These are phyloP conservation scores for Caenorhabditis becei DNA, from an alignment of 2,888 invertebrate genomes.

Conservation along the genomic window DNA sequence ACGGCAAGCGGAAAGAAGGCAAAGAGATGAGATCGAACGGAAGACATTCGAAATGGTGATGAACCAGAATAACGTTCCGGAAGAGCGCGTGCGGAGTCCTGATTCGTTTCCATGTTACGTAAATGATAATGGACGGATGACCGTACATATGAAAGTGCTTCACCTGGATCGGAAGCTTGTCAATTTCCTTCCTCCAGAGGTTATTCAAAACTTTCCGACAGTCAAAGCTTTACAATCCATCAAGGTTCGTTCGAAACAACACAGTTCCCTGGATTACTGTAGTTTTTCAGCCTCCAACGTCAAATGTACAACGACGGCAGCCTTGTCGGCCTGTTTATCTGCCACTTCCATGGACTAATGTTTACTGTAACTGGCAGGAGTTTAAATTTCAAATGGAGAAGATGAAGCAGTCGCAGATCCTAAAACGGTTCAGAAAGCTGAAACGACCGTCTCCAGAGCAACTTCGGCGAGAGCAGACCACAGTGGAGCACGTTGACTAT, in stretches of 20 bases:
- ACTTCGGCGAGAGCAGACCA: constrained; percentile 15
- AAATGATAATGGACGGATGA: neutral
- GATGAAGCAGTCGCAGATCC: neutral
- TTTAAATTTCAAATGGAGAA: constrained; percentile 24
- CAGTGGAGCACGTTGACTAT: constrained; percentile 43
- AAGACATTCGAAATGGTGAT: constrained; percentile 15
- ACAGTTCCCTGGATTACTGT: neutral
- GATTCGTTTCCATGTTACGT: constrained; percentile 29
- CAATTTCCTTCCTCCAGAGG: constrained; percentile 27
- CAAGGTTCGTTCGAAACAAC: neutral
- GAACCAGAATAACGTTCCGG: constrained; percentile 7
- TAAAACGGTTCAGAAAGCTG: constrained; percentile 19
- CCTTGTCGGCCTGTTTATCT: constrained; percentile 31
- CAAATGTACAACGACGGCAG: neutral
- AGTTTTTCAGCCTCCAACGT: constrained; percentile 16
- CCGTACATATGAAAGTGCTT: constrained; percentile 22
- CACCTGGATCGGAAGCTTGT: constrained; percentile 20
- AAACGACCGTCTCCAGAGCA: constrained; percentile 7
- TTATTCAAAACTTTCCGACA: constrained; percentile 6
- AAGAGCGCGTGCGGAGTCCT: neutral
- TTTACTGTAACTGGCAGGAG: constrained; percentile 32
- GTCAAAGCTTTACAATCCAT: neutral
- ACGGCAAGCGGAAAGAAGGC: neutral
- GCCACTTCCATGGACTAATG: constrained; percentile 2
- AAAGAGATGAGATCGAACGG: neutral